phyloP scores from a whole-genome alignment of 2,113 vertebrate species.

The Cyprinodon brontotheroides region DNA sequence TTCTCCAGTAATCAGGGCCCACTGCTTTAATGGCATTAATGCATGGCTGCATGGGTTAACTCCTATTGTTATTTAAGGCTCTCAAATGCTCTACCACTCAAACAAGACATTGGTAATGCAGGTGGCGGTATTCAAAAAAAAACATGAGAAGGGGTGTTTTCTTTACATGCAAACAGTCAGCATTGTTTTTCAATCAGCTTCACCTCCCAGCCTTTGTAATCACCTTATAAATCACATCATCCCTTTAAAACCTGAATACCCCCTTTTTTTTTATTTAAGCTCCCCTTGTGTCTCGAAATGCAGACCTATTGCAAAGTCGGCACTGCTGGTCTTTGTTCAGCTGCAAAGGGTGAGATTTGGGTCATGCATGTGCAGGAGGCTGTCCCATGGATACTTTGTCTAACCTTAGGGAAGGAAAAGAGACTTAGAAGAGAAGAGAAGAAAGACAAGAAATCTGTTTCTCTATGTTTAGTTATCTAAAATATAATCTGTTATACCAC shows the following conservation, averaged over 20 bases:
- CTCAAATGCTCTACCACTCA: constrained; percentile 28
- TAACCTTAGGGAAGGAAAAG: constrained; percentile 12
- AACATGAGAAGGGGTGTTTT: constrained; percentile 27
- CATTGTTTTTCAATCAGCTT: constrained; percentile 70
- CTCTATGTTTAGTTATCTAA: neutral
- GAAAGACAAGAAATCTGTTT: neutral
- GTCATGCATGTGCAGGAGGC: constrained; percentile 55
- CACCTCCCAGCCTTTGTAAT: constrained; percentile 64
- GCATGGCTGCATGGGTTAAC: constrained; percentile 1
- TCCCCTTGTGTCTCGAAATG: constrained; percentile 57
- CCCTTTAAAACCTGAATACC: constrained; percentile 68
- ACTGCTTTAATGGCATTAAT: neutral
- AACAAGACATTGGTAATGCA: constrained; percentile 61
- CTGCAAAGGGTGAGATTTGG: constrained; percentile 70
- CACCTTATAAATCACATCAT: constrained; percentile 77
- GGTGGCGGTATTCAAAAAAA: constrained; percentile 59
- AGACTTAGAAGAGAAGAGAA: neutral
- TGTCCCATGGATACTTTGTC: constrained; percentile 27
- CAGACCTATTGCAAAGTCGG: constrained; percentile 58
- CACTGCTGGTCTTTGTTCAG: constrained; percentile 74
- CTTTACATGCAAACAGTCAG: constrained; percentile 72
- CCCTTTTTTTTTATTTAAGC: constrained; percentile 48
- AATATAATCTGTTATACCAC: neutral
- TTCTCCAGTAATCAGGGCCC: neutral
- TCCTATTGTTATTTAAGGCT: constrained; percentile 36